Base-by-base conservation (phyloP, 2,888 invertebrate species). In the Eristalis pertinax region DNA sequence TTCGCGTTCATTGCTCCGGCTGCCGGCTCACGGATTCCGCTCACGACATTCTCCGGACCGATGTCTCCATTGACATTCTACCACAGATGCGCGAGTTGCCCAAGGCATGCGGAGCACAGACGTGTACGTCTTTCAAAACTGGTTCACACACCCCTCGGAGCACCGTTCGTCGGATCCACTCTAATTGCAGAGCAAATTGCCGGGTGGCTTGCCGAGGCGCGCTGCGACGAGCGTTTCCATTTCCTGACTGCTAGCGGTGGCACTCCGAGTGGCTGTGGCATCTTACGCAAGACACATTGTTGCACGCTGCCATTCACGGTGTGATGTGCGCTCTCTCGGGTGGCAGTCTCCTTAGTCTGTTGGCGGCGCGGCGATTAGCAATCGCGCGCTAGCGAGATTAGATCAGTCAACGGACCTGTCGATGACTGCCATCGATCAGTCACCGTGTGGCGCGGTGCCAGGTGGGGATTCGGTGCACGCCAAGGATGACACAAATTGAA, bases 401-500 rank as follows among this genome's bases (percentile, higher is more conserved):
- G 67, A 86, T 86, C 85, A 77, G 35, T 41, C 19, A 11, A 24
- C 8, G 63, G 50, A 68, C 35, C 70, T 15, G 35, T 32, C 50
- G 35, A n/a, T 73, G 60, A 75, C 74, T 74, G 78, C 56, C 78
- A 77, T 74, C 78, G 75, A 83, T 82, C 62, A 69, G 35, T 43
- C 69, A 50, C 60, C 26, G 26, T 64, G 69, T 75, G 68, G 69
- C 68, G 60, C 38, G 29, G 32, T 67, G 76, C 81, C 81, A 85
- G 19, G 19, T n/a, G 50, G 50, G 50, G 50, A 50, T 19, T 50
- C 60, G 29, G 76, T 26, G 76, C 76, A 76, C 77, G 68, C 67
- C 78, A 82, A 82, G 78, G 86, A 86, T 86, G 83, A 83, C 50
- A 72, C 78, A 62, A 64, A 86, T 82, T 82, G 70, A 78, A 65